Conservation (phyloP, 2,797 vertebrate species). For the Crypturellus tataupa region DNA sequence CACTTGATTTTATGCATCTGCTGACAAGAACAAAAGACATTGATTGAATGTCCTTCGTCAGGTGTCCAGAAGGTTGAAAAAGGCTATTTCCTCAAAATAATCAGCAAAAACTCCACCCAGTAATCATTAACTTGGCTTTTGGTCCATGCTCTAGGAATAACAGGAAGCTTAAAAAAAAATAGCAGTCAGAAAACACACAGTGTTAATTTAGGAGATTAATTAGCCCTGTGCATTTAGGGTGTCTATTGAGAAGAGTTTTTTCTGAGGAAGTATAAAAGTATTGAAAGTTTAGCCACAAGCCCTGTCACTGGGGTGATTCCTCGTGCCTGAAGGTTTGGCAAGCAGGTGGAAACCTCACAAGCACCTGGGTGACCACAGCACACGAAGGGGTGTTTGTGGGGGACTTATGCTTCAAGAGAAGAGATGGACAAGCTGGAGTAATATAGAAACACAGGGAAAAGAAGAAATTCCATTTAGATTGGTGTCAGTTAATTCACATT, state of each 20-base stretch:
- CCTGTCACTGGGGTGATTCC: background rate
- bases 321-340: rapidly evolving
- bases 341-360: background rate
- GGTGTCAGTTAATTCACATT: background rate
- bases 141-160: constrained; percentile 27
- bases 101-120: constrained; percentile 49
- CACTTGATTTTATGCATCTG: constrained; percentile 65
- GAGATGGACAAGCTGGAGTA: too few species aligned
- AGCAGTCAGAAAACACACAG: background rate
- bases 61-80: constrained; percentile 59
- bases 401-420: background rate
- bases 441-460: background rate
- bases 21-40: constrained; percentile 65
- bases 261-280: rapidly evolving
- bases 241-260: rapidly evolving
- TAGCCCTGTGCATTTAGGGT: background rate
- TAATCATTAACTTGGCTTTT: constrained; percentile 68
- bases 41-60: constrained; percentile 58
- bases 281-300: rapidly evolving
- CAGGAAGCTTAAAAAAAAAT: constrained; percentile 6
- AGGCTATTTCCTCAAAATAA: constrained; percentile 40
- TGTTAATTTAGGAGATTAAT: background rate
- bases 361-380: rapidly evolving
- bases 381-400: background rate
- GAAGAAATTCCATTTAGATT: background rate